Conservation (phyloP, 2,888 invertebrate genomes). For the Lacanobia oleracea region DNA sequence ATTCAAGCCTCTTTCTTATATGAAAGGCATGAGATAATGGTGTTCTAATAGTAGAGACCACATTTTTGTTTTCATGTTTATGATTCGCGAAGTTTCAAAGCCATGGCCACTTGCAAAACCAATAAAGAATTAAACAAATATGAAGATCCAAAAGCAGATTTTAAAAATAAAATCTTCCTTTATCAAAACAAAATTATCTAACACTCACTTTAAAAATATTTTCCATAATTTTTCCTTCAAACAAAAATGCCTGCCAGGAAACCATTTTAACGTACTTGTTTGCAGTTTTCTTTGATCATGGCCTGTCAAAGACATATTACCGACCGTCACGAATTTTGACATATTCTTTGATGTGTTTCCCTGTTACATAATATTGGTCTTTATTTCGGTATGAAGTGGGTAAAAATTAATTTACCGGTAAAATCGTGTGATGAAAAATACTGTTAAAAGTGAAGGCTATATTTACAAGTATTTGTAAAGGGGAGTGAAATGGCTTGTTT, state of each 20-base stretch:
- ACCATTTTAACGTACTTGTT: conserved; percentile 37
- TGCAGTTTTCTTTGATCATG: conserved; percentile 54
- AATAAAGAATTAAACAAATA: background rate
- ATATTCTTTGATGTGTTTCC: conserved; percentile 50
- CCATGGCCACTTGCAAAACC: background rate
- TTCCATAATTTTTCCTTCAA: conserved; percentile 1
- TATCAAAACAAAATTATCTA: conserved; percentile 8
- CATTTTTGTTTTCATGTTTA: too few species aligned
- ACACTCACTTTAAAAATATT: background rate
- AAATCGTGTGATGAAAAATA: conserved; percentile 24
- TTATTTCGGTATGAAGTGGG: conserved; percentile 50
- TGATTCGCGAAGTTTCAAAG: background rate
- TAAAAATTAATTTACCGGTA: conserved; percentile 48
- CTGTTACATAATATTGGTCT: conserved; percentile 34
- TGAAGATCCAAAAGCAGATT: background rate
- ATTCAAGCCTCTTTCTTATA: too few species aligned
- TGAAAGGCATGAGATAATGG: too few species aligned
- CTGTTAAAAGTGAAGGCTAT: conserved; percentile 11
- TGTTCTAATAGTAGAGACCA: too few species aligned
- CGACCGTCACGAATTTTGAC: conserved; percentile 32
- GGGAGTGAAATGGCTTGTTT: conserved; percentile 30
- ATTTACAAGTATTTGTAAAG: conserved; percentile 22
- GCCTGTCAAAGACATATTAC: conserved; percentile 53
- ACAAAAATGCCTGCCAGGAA: conserved; percentile 25
- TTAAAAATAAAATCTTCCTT: conserved; percentile 1